Percentiles rank a stretch among this genome's conserved stretches.
phyloP scores from a whole-genome alignment of 2,113 vertebrate genomes.

The Hippocampus comes region DNA sequence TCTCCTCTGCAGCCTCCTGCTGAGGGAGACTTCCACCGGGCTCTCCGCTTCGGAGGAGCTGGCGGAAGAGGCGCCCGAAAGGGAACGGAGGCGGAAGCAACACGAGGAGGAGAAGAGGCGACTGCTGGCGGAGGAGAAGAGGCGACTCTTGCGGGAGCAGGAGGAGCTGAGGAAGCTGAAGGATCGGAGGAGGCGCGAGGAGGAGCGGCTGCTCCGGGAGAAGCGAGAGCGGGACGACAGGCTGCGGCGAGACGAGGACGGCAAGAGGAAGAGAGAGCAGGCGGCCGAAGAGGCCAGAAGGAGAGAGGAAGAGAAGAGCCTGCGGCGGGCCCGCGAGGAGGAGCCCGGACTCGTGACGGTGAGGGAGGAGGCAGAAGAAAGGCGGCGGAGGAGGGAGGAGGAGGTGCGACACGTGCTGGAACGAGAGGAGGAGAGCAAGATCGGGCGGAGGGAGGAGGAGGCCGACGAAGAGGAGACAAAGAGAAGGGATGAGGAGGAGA shows the following conservation, averaged over 20 bases:
- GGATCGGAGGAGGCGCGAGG: constrained; percentile 40
- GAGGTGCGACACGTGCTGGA: background rate
- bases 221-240: constrained; percentile 46
- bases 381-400: background rate
- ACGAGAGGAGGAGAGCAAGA: background rate
- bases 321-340: constrained; percentile 3
- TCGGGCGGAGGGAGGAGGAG: constrained; percentile 1
- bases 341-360: background rate
- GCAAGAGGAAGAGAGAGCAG: background rate
- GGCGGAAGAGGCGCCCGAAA: constrained; percentile 16
- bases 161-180: constrained; percentile 38
- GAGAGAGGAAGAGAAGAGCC: background rate
- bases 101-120: constrained; percentile 53
- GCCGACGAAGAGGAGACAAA: constrained; percentile 2
- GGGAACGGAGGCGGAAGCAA: constrained; percentile 18
- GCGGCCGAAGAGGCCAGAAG: background rate
- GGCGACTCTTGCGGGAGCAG: constrained; percentile 43
- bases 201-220: constrained; percentile 47
- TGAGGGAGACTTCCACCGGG: background rate
- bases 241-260: constrained; percentile 39
- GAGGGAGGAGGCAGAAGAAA: background rate
- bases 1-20: constrained; percentile 2
- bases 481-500: background rate
- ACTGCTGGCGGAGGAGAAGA: constrained; percentile 54
- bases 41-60: constrained; percentile 15